Percentiles rank a stretch among this genome's conserved stretches.
These are phyloP conservation scores for Cephus pygmeus DNA, from an alignment of 2,888 invertebrate genomes.

Conservation along the genomic window DNA sequence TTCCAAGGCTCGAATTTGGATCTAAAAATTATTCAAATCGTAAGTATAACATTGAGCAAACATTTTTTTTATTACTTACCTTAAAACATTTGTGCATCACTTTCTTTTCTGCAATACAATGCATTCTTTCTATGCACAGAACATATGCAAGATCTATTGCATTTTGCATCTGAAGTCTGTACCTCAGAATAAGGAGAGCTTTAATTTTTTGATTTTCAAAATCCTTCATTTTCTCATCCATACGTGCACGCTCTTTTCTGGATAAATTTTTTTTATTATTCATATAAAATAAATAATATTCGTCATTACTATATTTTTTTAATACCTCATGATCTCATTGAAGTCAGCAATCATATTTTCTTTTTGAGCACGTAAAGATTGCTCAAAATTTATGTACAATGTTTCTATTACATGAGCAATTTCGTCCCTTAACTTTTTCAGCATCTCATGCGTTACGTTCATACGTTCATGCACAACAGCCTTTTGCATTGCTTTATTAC, in stretches of 20 bases:
- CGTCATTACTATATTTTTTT: neutral
- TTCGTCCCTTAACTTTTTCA: conserved; percentile 46
- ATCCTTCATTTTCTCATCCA: conserved; percentile 29
- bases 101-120: conserved; percentile 37
- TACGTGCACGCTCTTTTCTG: conserved; percentile 41
- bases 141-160: conserved; percentile 37
- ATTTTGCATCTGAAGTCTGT: conserved; percentile 42
- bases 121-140: conserved; percentile 45
- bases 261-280: neutral
- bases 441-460: conserved; percentile 40
- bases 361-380: conserved; percentile 33
- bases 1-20: conserved; percentile 38
- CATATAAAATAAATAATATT: neutral
- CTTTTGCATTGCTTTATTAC: conserved; percentile 37
- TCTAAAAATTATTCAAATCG: conserved; percentile 29
- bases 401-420: conserved; percentile 36
- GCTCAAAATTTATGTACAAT: conserved; percentile 43
- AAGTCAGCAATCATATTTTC: conserved; percentile 52
- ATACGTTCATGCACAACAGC: conserved; percentile 41
- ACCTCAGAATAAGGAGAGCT: conserved; percentile 33
- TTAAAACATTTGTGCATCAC: conserved; percentile 37
- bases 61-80: conserved; percentile 28
- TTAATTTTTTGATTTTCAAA: conserved; percentile 32
- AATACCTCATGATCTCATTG: conserved; percentile 51
- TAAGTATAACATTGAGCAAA: conserved; percentile 8